Base-by-base conservation (phyloP, 2,113 vertebrate species). In the Papio anubis region DNA sequence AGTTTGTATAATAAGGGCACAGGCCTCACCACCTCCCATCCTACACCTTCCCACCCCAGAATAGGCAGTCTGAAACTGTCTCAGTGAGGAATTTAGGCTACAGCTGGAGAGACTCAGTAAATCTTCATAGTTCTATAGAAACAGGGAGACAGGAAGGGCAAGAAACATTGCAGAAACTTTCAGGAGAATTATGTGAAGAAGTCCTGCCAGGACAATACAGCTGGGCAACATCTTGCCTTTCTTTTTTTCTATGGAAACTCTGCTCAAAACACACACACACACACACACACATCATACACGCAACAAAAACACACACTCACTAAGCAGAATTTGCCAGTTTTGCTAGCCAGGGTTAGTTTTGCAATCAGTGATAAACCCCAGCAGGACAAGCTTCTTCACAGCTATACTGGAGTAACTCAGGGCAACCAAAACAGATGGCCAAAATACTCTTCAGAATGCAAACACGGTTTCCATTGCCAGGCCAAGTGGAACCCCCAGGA, bases 241-340 rank as follows among this genome's bases (percentile, higher is more conserved):
- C 79, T 97, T 93, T 94, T 95, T 95, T 83, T 66, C 70, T 93
- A 48, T 79, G 48, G 82, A 87, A 95, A 91, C 48, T 86, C 68
- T 84, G 57, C 75, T 88, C 79, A 84, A 80, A 92, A 55, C 25
- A 18, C 4, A 6, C 30, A 59, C 20, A 25, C 75, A 43, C 21
- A 11, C 16, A 55, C 40, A 52, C 5, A 40, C 30, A 79, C 14
- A 48, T 35, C 57, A 87, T 55, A 95, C 68, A 55, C 66, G 81
- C 55, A 88, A 90, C 75, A 90, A 75, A 61, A 61, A 90, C 30
- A 57, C 48, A 91, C 52, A 48, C 40, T 17, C 52, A 64, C 17
- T 80, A 32, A 59, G 32, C 61, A 30, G 73, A 85, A 91, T 95
- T 97, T 88, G 35, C 78, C 78, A 35, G 72, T 95, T 95, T 96